Base-by-base conservation (phyloP, 2,113 vertebrate genomes). In the Gadus chalcogrammus region DNA sequence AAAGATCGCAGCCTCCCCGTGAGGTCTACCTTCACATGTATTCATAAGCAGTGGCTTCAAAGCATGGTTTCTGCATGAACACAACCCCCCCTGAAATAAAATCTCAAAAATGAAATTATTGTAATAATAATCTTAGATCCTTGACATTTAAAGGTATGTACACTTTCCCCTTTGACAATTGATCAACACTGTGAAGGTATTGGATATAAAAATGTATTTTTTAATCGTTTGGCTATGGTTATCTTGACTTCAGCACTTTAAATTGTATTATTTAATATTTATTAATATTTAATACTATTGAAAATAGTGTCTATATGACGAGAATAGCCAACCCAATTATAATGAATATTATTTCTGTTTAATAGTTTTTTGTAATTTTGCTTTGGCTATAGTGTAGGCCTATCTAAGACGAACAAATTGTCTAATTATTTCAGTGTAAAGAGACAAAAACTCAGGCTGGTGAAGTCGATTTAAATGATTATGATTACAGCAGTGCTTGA, bases 11-110 rank as follows among this genome's bases (percentile, higher is more conserved):
- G 24, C 67, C 58, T 82, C 69, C 52, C 31, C 31, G 31, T 58
- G 55, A 6, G 55, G 55, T n/a, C 55, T 6, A 58, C 65, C 73
- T 75, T 55, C 28, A 62, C 62, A 67, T 67, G 62, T 68, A 72
- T 64, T 35, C 27, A 62, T 35, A 72, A 81, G 70, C 77, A 72
- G 70, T 11, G n/a, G 31, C 70, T 78, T 65, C 77, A 78, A 85
- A 79, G 79, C 84, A 81, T 87, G 76, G 79, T 82, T 76, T 84
- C 52, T 80, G 87, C 88, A 90, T 88, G 85, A 62, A 48, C 42
- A 48, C 42, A 48, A 48, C 42, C 12, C 42, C 62, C 82, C 73
- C 63, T 77, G 71, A 82, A 73, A 53, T 42, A 73, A 18, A 65
- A 72, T 61, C 67, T 64, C 65, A 77, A 24, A 48, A 80, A 74